Percentiles rank a stretch among this genome's conserved stretches.
These are phyloP conservation scores for Hippocampus zosterae DNA, from an alignment of 2,113 vertebrate genomes.

Conservation along the genomic window DNA sequence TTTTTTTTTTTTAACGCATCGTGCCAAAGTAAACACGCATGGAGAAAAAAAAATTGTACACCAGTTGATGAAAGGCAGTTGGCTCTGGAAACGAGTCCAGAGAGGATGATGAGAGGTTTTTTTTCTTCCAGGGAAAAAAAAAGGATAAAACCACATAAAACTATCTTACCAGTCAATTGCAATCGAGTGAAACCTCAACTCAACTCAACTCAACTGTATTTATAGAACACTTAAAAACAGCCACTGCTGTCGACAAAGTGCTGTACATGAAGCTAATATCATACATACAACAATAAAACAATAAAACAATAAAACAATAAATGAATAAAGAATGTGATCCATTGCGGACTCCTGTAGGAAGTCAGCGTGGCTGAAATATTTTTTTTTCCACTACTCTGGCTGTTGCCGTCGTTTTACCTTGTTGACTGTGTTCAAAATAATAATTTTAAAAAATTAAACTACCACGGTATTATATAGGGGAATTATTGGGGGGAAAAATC, in stretches of 20 bases:
- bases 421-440: neutral
- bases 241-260: no score
- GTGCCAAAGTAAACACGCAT: constrained; percentile 57
- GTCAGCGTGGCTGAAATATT: neutral
- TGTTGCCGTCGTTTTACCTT: neutral
- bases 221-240: no score
- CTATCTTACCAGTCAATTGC: neutral
- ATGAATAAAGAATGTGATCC: neutral
- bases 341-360: neutral
- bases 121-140: constrained; percentile 9
- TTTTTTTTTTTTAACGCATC: constrained; percentile 2
- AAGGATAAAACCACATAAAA: constrained; percentile 17
- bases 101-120: constrained; percentile 34
- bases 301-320: no score
- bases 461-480: no score
- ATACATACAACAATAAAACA: no score
- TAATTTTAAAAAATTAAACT: no score
- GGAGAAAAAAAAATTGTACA: constrained; percentile 53
- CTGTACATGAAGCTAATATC: no score
- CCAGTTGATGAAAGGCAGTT: constrained; percentile 49
- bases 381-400: neutral
- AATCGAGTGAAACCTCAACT: neutral
- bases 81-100: constrained; percentile 38
- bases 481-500: no score
- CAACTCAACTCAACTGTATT: neutral